Base-by-base conservation (phyloP, 2,888 invertebrate genomes). In the Mayetiola destructor region DNA sequence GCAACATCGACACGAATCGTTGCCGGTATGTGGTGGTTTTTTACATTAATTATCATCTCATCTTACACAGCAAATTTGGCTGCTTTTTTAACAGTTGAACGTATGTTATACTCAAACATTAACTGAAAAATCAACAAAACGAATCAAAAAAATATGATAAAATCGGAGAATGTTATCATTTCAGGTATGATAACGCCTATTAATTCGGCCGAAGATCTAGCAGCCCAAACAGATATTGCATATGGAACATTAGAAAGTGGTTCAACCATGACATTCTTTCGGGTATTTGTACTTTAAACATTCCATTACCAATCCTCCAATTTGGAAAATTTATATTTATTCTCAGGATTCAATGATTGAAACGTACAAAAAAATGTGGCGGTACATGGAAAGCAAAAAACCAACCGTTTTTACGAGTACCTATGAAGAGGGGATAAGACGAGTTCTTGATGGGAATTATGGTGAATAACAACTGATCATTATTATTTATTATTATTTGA, bases 31-130 rank as follows among this genome's bases (percentile, higher is more conserved):
- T 89, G 89, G 88, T 93, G 92, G 92, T 93, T 93, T 73, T 93
- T 93, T 73, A 91, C 90, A 0, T 75, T 93, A 54, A 93, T 94
- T 65, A 92, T 95, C 88, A 92, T 94, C 63, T 92, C 93, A 0
- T 93, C 93, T 8, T 95, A 95, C 72, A 95, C 95, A 20, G 95
- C 94, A 57, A 95, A 95, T 73, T 75, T 95, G 65, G 94, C 94
- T 53, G 94, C 94, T 9, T 94, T 94, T 68, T 76, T 95, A 4
- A 94, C 95, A 0, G 89, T 90, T 16, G 91, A 36, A 14, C n/a
- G n/a, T 36, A 8, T 36, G 36, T 12, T 4, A 36, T 8, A 12
- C 16, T 4, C 36, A 36, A 3, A n/a, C 16, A n/a, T 36, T 36
- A n/a, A 36, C 4, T 36, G 5, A 12, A 8, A 12, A 36, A n/a